Base-by-base conservation (phyloP, 2,797 vertebrate genomes). In the Naso thynnoides region DNA sequence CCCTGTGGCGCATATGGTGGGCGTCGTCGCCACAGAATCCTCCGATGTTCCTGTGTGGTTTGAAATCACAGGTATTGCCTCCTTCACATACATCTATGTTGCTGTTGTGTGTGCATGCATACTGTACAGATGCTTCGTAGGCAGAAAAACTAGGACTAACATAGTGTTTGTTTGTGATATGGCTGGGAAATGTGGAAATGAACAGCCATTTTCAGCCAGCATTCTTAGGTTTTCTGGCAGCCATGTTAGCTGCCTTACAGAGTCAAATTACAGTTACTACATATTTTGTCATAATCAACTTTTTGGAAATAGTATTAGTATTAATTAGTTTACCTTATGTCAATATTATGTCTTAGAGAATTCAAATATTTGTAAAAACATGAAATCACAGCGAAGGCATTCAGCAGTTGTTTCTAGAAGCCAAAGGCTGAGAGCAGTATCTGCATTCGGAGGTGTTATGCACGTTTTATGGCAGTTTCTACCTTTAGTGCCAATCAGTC, bases 1-100 rank as follows among this genome's bases (percentile, higher is more conserved):
- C 86, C 96, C 97, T 0, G 97, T 99, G 64, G 95, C 97, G 36
- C 97, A 99, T 91, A 99, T 99, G 98, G 96, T 99, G 61, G 97
- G 97, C 2, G 96, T 99, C 4, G 95, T 99, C 68, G 89, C 95
- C 86, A 96, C 97, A 6, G 96, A 99, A 62, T 95, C 96, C 41
- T 92, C 93, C 15, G 95, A 96, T 82, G 94, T 92, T 21, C 93
- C 95, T 0, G 93, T 98, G 62, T 99, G 98, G 98, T 99, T 99
- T 91, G 97, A 99, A 89, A 98, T 99, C 93, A 96, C 94, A 79
- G 98, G 98, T 99, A 95, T 3, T n/a, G 33, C 48, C 21, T 52
- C 9, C 15, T 36, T 41, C 53, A 36, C 31, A 2, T 56, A 5
- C 9, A 2, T 2, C 24, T 73, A 23, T 60, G 8, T 67, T 10